Evolutionary conservation across 2,113 vertebrate genomes (phyloP).

Genomic region (Brienomyrus longianalis): DNA sequence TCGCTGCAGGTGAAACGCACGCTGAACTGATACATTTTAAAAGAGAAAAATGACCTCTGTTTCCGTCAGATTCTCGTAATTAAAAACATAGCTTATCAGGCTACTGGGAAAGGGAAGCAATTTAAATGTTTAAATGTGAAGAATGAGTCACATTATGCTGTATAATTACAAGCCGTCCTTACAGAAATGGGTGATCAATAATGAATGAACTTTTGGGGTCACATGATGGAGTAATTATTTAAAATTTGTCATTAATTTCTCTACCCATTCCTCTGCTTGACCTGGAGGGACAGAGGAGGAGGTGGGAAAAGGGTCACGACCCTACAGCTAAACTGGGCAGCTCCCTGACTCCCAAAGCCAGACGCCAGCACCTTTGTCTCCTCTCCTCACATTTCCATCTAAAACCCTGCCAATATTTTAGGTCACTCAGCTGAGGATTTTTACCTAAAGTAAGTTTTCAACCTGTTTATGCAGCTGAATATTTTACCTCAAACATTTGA

Average conservation of each 20-base stretch:
- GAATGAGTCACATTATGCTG: slow-evolving; percentile 55
- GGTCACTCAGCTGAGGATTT: neutral
- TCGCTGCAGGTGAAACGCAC: neutral
- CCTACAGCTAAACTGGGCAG: neutral
- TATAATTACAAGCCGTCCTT: slow-evolving; percentile 54
- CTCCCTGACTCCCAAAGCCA: neutral
- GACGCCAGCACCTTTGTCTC: neutral
- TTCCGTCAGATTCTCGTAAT: slow-evolving; percentile 45
- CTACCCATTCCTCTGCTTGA: neutral
- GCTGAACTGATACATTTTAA: neutral
- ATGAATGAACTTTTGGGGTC: slow-evolving; percentile 48
- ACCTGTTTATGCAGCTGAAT: neutral
- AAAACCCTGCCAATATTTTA: neutral
- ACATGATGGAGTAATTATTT: slow-evolving; percentile 44
- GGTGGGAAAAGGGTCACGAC: neutral
- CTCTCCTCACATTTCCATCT: neutral
- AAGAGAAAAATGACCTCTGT: slow-evolving; percentile 4
- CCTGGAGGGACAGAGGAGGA: neutral
- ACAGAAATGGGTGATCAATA: slow-evolving; percentile 56
- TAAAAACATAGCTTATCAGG: slow-evolving; percentile 48
- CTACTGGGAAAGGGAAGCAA: slow-evolving; percentile 54
- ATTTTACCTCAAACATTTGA: neutral
- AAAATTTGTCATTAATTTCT: slow-evolving; percentile 51
- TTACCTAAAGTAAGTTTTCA: neutral
- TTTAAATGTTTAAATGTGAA: slow-evolving; percentile 65